Conservation (phyloP, 2,888 invertebrate species). For the Cerceris ruficornis region DNA sequence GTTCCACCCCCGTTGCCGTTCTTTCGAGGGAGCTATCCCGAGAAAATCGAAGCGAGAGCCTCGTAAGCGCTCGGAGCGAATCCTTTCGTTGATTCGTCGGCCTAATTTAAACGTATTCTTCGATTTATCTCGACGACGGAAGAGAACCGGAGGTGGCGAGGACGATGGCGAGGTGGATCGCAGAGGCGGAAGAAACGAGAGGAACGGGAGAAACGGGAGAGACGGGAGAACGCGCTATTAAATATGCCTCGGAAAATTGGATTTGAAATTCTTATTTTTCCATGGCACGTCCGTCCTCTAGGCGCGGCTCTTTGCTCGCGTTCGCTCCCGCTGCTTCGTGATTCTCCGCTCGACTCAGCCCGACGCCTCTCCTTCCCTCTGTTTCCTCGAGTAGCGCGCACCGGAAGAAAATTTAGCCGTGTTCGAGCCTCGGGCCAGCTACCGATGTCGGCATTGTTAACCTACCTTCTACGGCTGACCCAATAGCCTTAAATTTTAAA, state of each 20-base stretch:
- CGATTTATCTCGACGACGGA: slow-evolving; percentile 57
- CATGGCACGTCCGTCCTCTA: slow-evolving; percentile 39
- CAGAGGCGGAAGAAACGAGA: slow-evolving; percentile 14
- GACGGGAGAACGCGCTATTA: slow-evolving; percentile 66
- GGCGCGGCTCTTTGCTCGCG: slow-evolving; percentile 22
- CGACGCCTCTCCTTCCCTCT: slow-evolving; percentile 12
- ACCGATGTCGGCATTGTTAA: slow-evolving; percentile 73
- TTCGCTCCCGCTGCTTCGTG: slow-evolving; percentile 1
- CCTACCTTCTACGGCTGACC: slow-evolving; percentile 63
- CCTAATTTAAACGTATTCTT: slow-evolving; percentile 65
- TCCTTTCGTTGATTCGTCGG: slow-evolving; percentile 11
- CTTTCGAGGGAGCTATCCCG: neutral
- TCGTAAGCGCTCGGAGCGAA: slow-evolving; percentile 15
- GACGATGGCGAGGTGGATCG: neutral
- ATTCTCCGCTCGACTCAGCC: slow-evolving; percentile 2
- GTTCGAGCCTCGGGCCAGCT: slow-evolving; percentile 63
- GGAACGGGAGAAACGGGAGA: slow-evolving; percentile 33
- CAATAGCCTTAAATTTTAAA: slow-evolving; percentile 74
- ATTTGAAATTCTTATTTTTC: slow-evolving; percentile 79
- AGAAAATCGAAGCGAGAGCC: neutral
- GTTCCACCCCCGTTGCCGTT: neutral
- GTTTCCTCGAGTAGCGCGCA: slow-evolving; percentile 24
- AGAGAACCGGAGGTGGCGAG: slow-evolving; percentile 1
- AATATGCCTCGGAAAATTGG: slow-evolving; percentile 77
- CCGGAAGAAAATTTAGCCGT: slow-evolving; percentile 34